Evolutionary conservation across 2,888 invertebrate species (phyloP).

Genomic region (Lasioglossum pauxillum): DNA sequence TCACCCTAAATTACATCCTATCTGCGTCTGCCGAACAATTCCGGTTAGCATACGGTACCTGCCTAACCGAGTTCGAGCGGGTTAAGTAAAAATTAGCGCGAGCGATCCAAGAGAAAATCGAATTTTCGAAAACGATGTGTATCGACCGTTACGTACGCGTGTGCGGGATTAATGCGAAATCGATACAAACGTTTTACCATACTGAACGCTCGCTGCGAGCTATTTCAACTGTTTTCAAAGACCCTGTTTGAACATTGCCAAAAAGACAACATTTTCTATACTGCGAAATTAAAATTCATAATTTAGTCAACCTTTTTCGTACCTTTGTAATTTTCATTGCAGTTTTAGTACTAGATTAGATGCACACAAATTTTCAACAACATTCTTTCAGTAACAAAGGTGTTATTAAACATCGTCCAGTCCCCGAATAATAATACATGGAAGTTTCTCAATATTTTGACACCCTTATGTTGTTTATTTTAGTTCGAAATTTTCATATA

Average conservation of each 20-base stretch:
- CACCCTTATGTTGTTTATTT: neutral
- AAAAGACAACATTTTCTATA: neutral
- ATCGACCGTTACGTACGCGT: neutral
- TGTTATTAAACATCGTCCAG: neutral
- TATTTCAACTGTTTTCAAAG: neutral
- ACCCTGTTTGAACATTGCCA: neutral
- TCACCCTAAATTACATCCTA: conserved; percentile 34
- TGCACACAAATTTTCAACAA: neutral
- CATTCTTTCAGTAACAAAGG: neutral
- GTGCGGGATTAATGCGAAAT: conserved; percentile 44
- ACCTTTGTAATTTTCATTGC: neutral
- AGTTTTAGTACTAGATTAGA: neutral
- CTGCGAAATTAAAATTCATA: neutral
- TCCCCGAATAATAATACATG: neutral
- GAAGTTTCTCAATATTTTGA: neutral
- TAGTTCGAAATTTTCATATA: neutral
- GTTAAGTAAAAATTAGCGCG: conserved; percentile 30
- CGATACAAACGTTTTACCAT: conserved; percentile 39
- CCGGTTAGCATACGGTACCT: neutral
- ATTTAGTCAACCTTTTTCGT: neutral
- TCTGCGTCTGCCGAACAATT: conserved; percentile 38
- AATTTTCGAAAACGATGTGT: conserved; percentile 26
- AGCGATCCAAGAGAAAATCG: conserved; percentile 1
- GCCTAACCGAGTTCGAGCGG: neutral
- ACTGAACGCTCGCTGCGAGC: neutral